Percentiles rank a stretch among this genome's conserved stretches.
Conservation (phyloP, 37 sponge, comb jelly and placozoan genomes). For the Cliona cf. orientalis region DNA sequence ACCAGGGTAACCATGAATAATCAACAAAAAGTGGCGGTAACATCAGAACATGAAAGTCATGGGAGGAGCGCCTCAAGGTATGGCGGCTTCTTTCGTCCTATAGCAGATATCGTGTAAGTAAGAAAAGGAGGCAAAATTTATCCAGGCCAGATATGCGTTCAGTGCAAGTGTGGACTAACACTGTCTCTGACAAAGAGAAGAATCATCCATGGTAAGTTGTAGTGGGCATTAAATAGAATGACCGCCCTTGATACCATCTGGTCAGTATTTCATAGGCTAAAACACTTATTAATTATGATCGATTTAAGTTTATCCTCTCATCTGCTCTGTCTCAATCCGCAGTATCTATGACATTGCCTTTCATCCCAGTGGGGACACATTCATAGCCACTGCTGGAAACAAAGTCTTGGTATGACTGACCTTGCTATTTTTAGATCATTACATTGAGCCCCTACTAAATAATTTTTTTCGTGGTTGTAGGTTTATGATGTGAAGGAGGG, state of each 20-base stretch:
- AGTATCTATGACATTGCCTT: slow-evolving; percentile 88
- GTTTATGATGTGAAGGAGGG: slow-evolving; percentile 76
- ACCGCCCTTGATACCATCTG: no score
- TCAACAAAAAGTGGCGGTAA: no score
- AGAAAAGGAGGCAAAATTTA: no score
- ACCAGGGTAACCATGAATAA: no score
- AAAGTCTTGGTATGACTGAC: slow-evolving; percentile 67
- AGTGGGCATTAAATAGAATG: background rate
- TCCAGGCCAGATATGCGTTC: slow-evolving; percentile 31
- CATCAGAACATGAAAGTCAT: no score
- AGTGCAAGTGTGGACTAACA: slow-evolving; percentile 72
- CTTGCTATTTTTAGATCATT: no score
- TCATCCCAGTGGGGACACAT: slow-evolving; percentile 79
- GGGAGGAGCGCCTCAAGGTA: no score
- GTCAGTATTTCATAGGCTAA: background rate
- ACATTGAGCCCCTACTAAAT: no score
- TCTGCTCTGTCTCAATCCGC: no score
- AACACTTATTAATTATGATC: background rate
- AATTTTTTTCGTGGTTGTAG: slow-evolving; percentile 20
- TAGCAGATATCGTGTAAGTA: no score
- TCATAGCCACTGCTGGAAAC: slow-evolving; percentile 75
- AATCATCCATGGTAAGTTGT: slow-evolving; percentile 22
- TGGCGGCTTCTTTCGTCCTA: no score
- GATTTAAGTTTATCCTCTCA: no score
- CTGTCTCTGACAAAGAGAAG: slow-evolving; percentile 61